These are phyloP conservation scores for Emydocephalus ijimae DNA, from an alignment of 2,113 vertebrate genomes.

Conservation along the genomic window DNA sequence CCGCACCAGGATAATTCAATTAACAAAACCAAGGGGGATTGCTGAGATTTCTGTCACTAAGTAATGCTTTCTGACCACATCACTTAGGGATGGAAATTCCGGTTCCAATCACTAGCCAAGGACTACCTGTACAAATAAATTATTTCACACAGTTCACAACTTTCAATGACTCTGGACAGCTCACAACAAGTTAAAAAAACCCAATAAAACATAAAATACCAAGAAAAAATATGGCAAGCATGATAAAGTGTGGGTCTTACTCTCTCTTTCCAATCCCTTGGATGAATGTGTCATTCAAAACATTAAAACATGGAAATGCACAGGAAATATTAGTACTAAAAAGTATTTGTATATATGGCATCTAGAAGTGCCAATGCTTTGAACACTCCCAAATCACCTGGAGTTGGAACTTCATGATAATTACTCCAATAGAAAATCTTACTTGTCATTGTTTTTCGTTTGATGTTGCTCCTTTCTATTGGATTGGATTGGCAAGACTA, in stretches of 20 bases:
- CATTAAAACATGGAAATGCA: conserved; percentile 26
- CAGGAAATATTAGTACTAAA: conserved; percentile 19
- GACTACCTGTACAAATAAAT: not conserved
- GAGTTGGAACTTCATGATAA: not conserved
- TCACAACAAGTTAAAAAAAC: not conserved
- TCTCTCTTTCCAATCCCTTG: not conserved
- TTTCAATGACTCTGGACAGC: not conserved
- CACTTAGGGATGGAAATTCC: not conserved
- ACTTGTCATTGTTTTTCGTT: conserved; percentile 55
- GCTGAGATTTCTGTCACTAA: not conserved
- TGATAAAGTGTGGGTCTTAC: not conserved
- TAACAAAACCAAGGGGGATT: not conserved
- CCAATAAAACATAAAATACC: not conserved
- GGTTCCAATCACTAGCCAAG: not conserved
- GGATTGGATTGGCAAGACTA: not conserved
- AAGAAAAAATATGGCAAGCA: not conserved
- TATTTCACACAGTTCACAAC: not conserved
- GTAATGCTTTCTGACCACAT: not conserved
- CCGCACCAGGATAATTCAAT: not conserved
- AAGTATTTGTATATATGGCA: conserved; percentile 33
- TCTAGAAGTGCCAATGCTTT: not conserved
- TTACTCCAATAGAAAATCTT: conserved; percentile 39
- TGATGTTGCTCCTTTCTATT: conserved; percentile 58
- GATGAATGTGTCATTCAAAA: conserved; percentile 6
- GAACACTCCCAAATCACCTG: not conserved